These are phyloP conservation scores for Diarsia dahlii DNA, from an alignment of 2,888 invertebrate species.

Conservation along the genomic window DNA sequence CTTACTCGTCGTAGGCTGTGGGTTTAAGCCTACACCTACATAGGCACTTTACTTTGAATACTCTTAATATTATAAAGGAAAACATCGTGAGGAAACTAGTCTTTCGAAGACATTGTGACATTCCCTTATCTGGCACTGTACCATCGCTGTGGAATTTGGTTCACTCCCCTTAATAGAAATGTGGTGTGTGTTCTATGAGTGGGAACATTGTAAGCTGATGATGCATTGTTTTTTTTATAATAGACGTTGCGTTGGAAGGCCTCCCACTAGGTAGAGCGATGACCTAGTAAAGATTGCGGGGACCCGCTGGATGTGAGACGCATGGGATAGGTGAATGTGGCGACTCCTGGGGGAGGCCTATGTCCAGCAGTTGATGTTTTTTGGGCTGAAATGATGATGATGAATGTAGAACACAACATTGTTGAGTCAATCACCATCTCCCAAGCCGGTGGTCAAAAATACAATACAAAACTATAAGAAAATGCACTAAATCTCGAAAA, in stretches of 20 bases:
- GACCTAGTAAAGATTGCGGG: too few relatives aligned
- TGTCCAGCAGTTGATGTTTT: too few relatives aligned
- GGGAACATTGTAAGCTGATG: not conserved
- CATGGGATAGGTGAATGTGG: too few relatives aligned
- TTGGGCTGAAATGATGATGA: not conserved
- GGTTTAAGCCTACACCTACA: too few relatives aligned
- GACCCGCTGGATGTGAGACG: too few relatives aligned
- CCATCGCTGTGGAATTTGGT: not conserved
- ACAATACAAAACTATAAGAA: slow-evolving; percentile 24
- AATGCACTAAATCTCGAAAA: slow-evolving; percentile 55
- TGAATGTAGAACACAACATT: not conserved
- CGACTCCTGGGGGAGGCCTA: too few relatives aligned
- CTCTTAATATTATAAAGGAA: not conserved
- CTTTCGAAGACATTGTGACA: not conserved
- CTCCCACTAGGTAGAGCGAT: too few relatives aligned
- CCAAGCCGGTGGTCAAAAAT: not conserved
- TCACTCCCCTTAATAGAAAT: not conserved
- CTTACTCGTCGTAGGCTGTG: not conserved
- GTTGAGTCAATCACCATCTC: not conserved
- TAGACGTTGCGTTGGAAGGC: too few relatives aligned
- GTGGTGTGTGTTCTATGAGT: not conserved
- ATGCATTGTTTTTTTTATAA: too few relatives aligned
- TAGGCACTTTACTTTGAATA: not conserved
- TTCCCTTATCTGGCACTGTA: not conserved
- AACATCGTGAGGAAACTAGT: not conserved